Evolutionary conservation across 2,113 vertebrate genomes (phyloP), one percentile per base, ranked within the genome.

Genomic region (Sylvilagus bachmani): DNA sequence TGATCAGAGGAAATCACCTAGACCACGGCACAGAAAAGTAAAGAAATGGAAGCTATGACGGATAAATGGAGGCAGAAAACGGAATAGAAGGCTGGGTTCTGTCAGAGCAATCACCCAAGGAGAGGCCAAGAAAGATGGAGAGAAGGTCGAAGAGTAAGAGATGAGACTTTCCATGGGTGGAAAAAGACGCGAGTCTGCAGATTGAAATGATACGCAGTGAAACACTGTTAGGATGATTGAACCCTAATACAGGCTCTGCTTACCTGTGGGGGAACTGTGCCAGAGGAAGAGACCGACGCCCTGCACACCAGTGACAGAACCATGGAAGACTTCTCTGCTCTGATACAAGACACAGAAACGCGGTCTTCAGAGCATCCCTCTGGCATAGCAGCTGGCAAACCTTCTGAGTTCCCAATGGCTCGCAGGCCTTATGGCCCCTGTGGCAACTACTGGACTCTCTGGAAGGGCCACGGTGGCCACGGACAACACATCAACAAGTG

Each of bases 211-310:
- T 2, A 2, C 62, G 78, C 1, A 1, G 21, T 25, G 25, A 24
- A 84, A n/a, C 13, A 22, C 3, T 31, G 13, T 51, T 29, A 24
- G 25, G 7, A 8, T 6, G 25, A 10, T 73, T 66, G 10, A 4
- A 14, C 29, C 21, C 2, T 85, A 19, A 0, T 1, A 3, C 5
- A 58, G 33, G 8, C 31, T 8, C 4, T 5, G 25, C 33, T 55
- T 5, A 22, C 44, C 67, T 74, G 10, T 19, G 13, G 44, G 31
- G 24, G 36, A 31, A 29, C 10, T 17, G 25, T 14, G 9, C 10
- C 49, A 10, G 33, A 21, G 31, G 12, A 51, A 14, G 33, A 64
- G 55, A 9, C 11, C 13, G 55, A 27, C 9, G 14, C 19, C 38
- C 67, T 64, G 21, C 19, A 1, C 10, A 51, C 36, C 51, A 61